A percentile compares a stretch with the other conserved stretches of the same genome.
Evolutionary conservation across 2,113 vertebrate species (phyloP).

Genomic region (Bos indicus): DNA sequence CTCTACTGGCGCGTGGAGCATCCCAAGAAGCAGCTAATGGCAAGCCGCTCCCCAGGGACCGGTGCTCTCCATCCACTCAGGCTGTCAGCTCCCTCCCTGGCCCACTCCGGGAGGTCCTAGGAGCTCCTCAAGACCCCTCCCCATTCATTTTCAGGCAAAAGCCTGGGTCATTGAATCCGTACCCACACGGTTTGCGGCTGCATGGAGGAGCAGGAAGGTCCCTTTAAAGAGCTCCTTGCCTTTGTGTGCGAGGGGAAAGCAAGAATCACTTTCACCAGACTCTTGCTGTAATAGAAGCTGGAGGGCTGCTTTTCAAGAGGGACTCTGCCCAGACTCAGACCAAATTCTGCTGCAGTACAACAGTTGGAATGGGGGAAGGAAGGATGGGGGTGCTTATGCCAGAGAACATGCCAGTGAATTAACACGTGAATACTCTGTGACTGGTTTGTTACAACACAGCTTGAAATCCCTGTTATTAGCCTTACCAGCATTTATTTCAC

Average conservation of each 20-base stretch:
- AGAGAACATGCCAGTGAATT: background rate
- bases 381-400: background rate
- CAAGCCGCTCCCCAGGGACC: slow-evolving; percentile 16
- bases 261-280: slow-evolving; percentile 6
- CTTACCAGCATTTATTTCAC: slow-evolving; percentile 44
- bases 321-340: background rate
- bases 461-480: slow-evolving; percentile 30
- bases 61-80: background rate
- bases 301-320: background rate
- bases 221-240: slow-evolving; percentile 56
- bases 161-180: background rate
- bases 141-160: slow-evolving; percentile 17
- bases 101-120: background rate
- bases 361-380: slow-evolving; percentile 3
- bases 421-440: slow-evolving; percentile 42
- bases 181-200: background rate
- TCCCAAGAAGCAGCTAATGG: background rate
- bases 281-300: background rate
- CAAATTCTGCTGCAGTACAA: slow-evolving; percentile 27
- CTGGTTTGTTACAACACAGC: slow-evolving; percentile 25
- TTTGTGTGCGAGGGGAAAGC: slow-evolving; percentile 57
- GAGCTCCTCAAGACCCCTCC: slow-evolving; percentile 46
- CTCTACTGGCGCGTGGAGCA: slow-evolving; percentile 51
- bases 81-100: slow-evolving; percentile 21
- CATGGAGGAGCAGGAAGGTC: slow-evolving; percentile 12